Conservation (phyloP, 1,140 invertebrate species). For the Laodelphax striatellus region DNA sequence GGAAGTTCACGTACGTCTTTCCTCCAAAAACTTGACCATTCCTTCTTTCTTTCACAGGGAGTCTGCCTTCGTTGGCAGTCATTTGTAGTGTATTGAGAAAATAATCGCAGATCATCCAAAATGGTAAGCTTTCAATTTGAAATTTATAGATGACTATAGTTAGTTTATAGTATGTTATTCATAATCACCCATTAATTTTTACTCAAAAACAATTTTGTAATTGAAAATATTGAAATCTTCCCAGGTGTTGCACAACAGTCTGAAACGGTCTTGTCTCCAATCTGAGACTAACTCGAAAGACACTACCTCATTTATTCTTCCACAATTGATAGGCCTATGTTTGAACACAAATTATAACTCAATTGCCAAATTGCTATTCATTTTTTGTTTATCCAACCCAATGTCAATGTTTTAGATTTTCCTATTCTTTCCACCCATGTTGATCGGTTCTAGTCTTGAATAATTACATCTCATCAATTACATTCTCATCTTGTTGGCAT, state of each 20-base stretch:
- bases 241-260: conserved; percentile 30
- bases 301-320: too few species aligned
- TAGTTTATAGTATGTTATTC: conserved; percentile 6
- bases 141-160: neutral
- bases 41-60: conserved; percentile 40
- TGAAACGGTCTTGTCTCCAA: conserved; percentile 19
- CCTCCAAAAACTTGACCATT: too few species aligned
- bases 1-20: neutral
- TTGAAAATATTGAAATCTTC: conserved; percentile 16
- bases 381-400: too few species aligned
- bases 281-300: too few species aligned
- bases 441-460: too few species aligned
- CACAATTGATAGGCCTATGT: too few species aligned
- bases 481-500: too few species aligned
- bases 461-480: too few species aligned
- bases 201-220: conserved; percentile 21
- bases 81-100: conserved; percentile 51
- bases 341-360: too few species aligned
- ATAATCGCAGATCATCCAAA: conserved; percentile 74
- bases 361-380: too few species aligned
- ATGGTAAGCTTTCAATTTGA: conserved; percentile 54
- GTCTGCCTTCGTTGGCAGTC: conserved; percentile 75
- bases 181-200: neutral
- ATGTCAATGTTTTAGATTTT: too few species aligned
- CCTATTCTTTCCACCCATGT: too few species aligned